Evolutionary conservation across 2,797 vertebrate species (phyloP).

Genomic region (Cyclopterus lumpus): DNA sequence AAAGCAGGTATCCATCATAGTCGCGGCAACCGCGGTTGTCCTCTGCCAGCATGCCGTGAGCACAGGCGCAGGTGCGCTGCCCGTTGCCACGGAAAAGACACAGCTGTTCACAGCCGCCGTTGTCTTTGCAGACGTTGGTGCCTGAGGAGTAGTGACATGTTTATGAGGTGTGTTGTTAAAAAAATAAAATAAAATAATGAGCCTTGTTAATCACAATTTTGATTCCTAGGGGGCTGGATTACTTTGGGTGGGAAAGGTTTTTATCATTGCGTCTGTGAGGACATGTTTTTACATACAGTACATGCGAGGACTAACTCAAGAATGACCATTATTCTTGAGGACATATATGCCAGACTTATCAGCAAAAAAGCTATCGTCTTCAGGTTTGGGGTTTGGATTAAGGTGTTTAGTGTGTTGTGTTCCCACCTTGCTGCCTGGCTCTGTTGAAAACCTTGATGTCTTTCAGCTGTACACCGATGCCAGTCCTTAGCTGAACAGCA

Average conservation of each 20-base stretch:
- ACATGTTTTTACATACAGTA: background rate
- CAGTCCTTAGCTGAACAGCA: constrained; percentile 91
- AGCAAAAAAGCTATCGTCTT: background rate
- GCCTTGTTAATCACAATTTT: constrained; percentile 2
- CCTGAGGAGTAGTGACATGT: constrained; percentile 76
- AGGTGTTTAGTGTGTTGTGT: background rate
- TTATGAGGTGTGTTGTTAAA: constrained; percentile 21
- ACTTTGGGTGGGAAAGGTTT: background rate
- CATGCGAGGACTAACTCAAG: background rate
- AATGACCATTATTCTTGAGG: background rate
- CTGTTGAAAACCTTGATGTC: constrained; percentile 99
- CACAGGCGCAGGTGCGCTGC: constrained; percentile 91
- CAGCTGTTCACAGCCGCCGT: constrained; percentile 94
- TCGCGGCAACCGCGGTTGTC: constrained; percentile 90
- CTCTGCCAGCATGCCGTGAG: constrained; percentile 94
- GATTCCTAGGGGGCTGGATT: background rate
- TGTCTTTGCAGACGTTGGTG: constrained; percentile 92
- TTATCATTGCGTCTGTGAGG: background rate
- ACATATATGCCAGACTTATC: background rate
- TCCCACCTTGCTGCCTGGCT: constrained; percentile 92
- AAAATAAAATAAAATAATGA: constrained; percentile 30
- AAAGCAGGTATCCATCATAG: constrained; percentile 96
- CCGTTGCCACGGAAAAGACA: constrained; percentile 89
- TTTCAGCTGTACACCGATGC: constrained; percentile 96
- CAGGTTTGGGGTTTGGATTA: background rate